Evolutionary conservation across 2,888 invertebrate species (phyloP), one percentile per base, ranked within the genome.

Genomic region (Omphaloscelis lunosa): DNA sequence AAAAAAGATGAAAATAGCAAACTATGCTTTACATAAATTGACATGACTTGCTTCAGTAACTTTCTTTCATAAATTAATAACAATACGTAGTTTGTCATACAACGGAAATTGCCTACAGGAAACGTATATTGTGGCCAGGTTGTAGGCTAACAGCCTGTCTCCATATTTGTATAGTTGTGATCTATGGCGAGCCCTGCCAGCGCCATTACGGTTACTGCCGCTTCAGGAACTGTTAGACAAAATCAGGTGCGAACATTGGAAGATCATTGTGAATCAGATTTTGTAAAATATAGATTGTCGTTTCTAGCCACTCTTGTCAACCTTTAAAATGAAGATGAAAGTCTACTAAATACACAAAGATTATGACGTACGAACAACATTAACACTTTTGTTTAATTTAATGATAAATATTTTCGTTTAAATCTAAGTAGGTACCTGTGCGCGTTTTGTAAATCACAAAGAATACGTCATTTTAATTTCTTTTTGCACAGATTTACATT

Each of bases 141-240:
- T 80, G 71, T 72, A 84, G 80, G 75, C 27, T 82, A 80, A 82
- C 63, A 74, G 53, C 81, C 71, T 71, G 81, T 74, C 82, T 23
- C 82, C 81, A 63, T 82, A 80, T 82, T 82, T 85, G 82, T 80
- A 48, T 27, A 56, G 81, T 59, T 59, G 81, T 80, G 82, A 82
- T 84, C 70, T 80, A 82, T 63, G 74, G 74, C 67, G 53, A 58
- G 59, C 27, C 56, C 15, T 83, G 41, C 48, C 67, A 12, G 34
- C 58, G 45, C 53, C 29, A 29, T 72, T 78, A 72, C 2, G 34
- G 56, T 68, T 65, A 53, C 58, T n/a, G 41, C 66, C 23, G 63
- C 23, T 69, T 72, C 4, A 11, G 34, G n/a, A 17, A 27, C 56
- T 77, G 34, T n/a, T 41, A 34, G 2, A 17, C 3, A 23, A 39